These are phyloP conservation scores for Periophthalmodon schlosseri DNA, from an alignment of 2,113 vertebrate species.

Conservation along the genomic window DNA sequence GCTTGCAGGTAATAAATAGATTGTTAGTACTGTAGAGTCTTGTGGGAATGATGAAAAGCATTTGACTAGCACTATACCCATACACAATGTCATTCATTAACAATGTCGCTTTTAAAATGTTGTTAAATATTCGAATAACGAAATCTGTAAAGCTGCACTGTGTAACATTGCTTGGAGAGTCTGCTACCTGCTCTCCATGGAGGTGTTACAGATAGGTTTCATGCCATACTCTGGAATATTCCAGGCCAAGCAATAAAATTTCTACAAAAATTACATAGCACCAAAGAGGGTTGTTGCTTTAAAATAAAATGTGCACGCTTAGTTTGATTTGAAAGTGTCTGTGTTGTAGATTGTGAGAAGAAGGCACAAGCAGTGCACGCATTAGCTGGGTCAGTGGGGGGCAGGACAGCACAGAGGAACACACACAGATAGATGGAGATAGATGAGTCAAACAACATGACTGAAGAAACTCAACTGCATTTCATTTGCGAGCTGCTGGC, in stretches of 20 bases:
- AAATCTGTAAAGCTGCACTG: too few species aligned
- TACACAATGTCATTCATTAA: neutral
- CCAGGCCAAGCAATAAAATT: neutral
- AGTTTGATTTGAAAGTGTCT: conserved; percentile 35
- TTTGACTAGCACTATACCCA: neutral
- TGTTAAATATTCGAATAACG: too few species aligned
- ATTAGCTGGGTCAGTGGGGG: conserved; percentile 64
- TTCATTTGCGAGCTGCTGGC: conserved; percentile 42
- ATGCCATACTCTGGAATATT: neutral
- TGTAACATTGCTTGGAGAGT: too few species aligned
- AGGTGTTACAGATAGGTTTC: neutral
- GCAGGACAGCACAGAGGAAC: conserved; percentile 44
- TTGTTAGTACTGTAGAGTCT: neutral
- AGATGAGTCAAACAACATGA: conserved; percentile 62
- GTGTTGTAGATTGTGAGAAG: conserved; percentile 31
- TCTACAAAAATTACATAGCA: neutral
- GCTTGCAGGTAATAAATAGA: conserved; percentile 19
- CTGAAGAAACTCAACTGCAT: conserved; percentile 48
- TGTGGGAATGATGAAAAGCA: neutral
- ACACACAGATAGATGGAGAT: conserved; percentile 33
- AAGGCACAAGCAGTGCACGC: conserved; percentile 59
- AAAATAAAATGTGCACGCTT: neutral
- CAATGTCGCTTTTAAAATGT: neutral
- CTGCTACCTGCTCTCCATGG: too few species aligned
- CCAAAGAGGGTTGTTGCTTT: neutral